Base-by-base conservation (phyloP, 1,140 invertebrate species). In the Sminthurinus signatus region DNA sequence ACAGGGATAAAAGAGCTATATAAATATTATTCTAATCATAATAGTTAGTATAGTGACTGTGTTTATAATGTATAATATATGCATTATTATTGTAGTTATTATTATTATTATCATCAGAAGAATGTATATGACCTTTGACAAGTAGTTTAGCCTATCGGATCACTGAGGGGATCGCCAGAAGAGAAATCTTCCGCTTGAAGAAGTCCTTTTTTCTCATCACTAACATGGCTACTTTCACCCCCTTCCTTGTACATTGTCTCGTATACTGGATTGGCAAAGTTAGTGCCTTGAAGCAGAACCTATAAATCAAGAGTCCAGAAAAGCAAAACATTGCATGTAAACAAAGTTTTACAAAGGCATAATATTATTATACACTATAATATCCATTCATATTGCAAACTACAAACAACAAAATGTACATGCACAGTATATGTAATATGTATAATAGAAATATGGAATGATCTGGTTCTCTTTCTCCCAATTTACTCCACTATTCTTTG, bases 261-360 rank as follows among this genome's bases (percentile, higher is more conserved):
- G 76, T 91, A 92, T 27, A 91, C 86, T 3, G 88, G 88, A 78
- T 91, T 91, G 27, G 84, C 85, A 79, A 91, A 91, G 76, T 89
- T 89, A 39, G 80, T 82, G 58, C 77, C 77, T 81, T 80, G 76
- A 71, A 77, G 77, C 71, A 72, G 74, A 73, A 74, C 67, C 64
- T 71, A 74, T 50, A 73, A 60, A 65, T 28, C 57, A 69, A 68
- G 36, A 65, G 50, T 17, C 39, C 73, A 76, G 23, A 63, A 64
- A 60, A 17, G 44, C 32, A 60, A 59, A 59, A 44, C 19, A 60
- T 31, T 42, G 42, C 17, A 60, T n/a, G n/a, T 21, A 39, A 39
- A 58, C 39, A 58, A 43, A 44, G 36, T 44, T 58, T 56, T 44
- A 46, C 32, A 36, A 8, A 36, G 32, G 32, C 32, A 36, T 36